These are phyloP conservation scores for Passer domesticus DNA, from an alignment of 2,113 vertebrate species.

Conservation along the genomic window DNA sequence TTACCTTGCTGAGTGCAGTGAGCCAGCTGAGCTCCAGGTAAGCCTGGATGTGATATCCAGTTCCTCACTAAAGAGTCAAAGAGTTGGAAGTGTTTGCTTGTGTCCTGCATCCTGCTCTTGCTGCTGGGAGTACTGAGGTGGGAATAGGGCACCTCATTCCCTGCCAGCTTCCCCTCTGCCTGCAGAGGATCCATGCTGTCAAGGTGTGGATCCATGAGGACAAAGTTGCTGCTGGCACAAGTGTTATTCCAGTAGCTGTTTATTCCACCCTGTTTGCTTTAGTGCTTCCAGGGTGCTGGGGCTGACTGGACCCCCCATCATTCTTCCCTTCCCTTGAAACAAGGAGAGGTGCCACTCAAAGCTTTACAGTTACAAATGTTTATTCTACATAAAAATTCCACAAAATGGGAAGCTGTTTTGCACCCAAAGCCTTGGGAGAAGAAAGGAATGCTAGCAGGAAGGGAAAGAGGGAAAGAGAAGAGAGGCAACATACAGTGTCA, in stretches of 20 bases:
- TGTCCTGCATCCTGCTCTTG: background rate
- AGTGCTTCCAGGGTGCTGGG: background rate
- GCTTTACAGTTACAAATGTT: constrained; percentile 77
- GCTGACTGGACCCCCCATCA: background rate
- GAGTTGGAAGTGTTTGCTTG: background rate
- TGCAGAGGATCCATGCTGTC: background rate
- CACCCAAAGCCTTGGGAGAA: constrained; percentile 74
- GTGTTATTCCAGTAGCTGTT: background rate
- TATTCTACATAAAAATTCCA: constrained; percentile 84
- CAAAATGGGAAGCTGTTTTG: constrained; percentile 78
- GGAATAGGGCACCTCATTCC: background rate
- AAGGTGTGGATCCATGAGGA: background rate
- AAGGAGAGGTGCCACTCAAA: background rate
- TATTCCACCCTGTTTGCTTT: too few species aligned
- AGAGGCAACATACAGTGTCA: constrained; percentile 69
- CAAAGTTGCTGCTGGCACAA: background rate
- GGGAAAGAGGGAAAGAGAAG: background rate
- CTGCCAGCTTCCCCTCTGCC: background rate
- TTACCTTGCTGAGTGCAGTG: background rate
- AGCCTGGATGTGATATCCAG: background rate
- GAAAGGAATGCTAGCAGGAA: constrained; percentile 27
- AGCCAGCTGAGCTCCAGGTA: background rate
- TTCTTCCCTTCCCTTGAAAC: background rate
- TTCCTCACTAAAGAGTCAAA: background rate
- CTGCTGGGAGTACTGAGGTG: background rate